Conservation (phyloP, 1,140 invertebrate genomes). For the Hermetia illucens region DNA sequence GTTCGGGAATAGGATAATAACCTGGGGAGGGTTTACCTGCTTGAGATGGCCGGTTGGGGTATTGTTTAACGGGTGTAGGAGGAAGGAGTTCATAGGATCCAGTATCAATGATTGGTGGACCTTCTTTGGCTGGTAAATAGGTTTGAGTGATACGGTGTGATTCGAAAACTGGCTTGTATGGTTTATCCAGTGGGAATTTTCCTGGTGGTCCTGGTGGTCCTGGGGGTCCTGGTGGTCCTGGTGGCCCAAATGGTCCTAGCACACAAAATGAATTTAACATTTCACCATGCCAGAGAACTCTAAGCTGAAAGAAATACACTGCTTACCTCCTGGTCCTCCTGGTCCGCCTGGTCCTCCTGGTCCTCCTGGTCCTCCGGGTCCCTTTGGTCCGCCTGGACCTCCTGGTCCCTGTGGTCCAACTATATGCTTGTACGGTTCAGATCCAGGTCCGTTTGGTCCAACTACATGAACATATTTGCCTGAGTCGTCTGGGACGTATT, state of each 20-base stretch:
- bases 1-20: background rate
- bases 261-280: no score
- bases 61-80: background rate
- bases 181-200: constrained; percentile 6
- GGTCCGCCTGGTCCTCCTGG: constrained; percentile 20
- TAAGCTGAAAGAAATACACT: no score
- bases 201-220: constrained; percentile 12
- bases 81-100: no score
- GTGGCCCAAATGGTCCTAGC: constrained; percentile 26
- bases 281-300: no score
- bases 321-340: constrained; percentile 20
- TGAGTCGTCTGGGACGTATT: constrained; percentile 36
- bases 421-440: constrained; percentile 33
- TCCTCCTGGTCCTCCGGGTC: constrained; percentile 14
- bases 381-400: constrained; percentile 18
- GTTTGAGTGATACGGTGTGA: constrained; percentile 21
- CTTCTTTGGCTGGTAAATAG: constrained; percentile 16
- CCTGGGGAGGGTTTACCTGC: background rate
- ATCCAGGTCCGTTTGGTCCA: constrained; percentile 26
- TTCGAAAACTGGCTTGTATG: no score
- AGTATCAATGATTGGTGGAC: constrained; percentile 14
- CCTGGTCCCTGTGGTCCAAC: constrained; percentile 28
- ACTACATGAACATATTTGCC: constrained; percentile 35
- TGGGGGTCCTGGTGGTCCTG: constrained; percentile 22
- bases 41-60: background rate